Evolutionary conservation across 2,888 invertebrate genomes (phyloP).

Genomic region (Hirtodrosophila alboralis): DNA sequence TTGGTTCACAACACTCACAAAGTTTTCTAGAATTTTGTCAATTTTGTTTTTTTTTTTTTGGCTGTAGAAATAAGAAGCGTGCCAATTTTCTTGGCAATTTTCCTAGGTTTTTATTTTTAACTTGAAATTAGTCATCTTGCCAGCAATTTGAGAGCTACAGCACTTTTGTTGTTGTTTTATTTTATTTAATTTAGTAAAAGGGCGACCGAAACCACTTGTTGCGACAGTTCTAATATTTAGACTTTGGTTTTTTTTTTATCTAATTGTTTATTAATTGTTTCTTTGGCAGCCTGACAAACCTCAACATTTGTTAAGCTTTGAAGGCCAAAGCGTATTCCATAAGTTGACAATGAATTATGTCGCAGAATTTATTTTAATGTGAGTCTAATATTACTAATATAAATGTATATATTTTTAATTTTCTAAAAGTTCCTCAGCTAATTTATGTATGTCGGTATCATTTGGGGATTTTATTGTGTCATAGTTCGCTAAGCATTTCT

Average conservation of each 20-base stretch:
- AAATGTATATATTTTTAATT: slow-evolving; percentile 4
- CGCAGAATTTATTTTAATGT: slow-evolving; percentile 3
- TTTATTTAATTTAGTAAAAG: slow-evolving; percentile 37
- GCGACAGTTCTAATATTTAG: slow-evolving; percentile 27
- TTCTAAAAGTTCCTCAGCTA: slow-evolving; percentile 41
- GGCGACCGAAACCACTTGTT: slow-evolving; percentile 60
- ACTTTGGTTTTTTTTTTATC: slow-evolving; percentile 19
- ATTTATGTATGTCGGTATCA: slow-evolving; percentile 40
- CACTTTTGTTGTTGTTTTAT: slow-evolving; percentile 27
- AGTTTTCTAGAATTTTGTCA: slow-evolving; percentile 6
- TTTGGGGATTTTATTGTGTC: slow-evolving; percentile 23
- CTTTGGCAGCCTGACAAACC: slow-evolving; percentile 20
- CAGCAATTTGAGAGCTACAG: slow-evolving; percentile 31
- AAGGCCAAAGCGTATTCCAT: slow-evolving; percentile 14
- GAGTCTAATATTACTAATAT: not conserved
- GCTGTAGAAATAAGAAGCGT: slow-evolving; percentile 63
- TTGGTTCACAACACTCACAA: slow-evolving; percentile 69
- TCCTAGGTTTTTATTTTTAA: slow-evolving; percentile 65
- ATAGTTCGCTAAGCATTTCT: slow-evolving; percentile 12
- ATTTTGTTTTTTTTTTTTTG: slow-evolving; percentile 9
- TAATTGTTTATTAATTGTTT: slow-evolving; percentile 41
- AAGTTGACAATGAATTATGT: slow-evolving; percentile 26
- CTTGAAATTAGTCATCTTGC: slow-evolving; percentile 63
- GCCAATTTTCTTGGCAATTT: slow-evolving; percentile 73
- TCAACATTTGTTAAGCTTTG: slow-evolving; percentile 6